Base-by-base conservation (phyloP, 2,797 vertebrate genomes). In the Benthosema pterotum region DNA sequence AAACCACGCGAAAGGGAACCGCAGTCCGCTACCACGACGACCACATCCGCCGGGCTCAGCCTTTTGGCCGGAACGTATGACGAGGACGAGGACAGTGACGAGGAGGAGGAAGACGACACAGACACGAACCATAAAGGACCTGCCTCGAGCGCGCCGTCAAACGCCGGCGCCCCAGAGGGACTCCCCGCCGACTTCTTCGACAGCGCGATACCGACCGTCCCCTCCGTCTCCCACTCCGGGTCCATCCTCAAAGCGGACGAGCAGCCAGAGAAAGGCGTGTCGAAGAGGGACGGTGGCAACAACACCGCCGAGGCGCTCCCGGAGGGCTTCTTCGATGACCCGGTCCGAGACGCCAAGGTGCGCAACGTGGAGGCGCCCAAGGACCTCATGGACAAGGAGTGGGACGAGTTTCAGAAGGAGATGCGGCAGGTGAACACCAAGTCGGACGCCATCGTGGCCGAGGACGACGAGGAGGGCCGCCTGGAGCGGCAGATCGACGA, bases 351-450 rank as follows among this genome's bases (percentile, higher is more conserved):
- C 56, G 97, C 97, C 60, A 97, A 94, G 74, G 96, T 99, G 38
- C 95, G 97, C 22, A 98, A 99, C 25, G 97, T 98, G 0, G 97
- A 99, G 64, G 95, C 97, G 8, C 97, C 97, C 0, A 97, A 98
- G 74, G 97, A 99, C 76, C 96, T 97, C 18, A 95, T 99, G 96
- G 96, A 99, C 90, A 98, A 96, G 78, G 97, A 99, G 80, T 99
- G 97, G 96, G 98, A 99, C 78, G 97, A 99, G 86, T 99, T 99
- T 86, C 97, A 99, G 59, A 99, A 98, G 82, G 97, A 95, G 84
- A 98, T 99, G 65, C 90, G 97, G 59, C 95, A 97, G 86, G 96
- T 99, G 66, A 98, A 95, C 91, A 99, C 89, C 0, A 95, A 97
- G 52, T 99, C 98, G 0, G 97, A 99, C 69, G 97, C 97, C 52